A percentile compares a stretch with the other conserved stretches of the same genome.
phyloP scores from a whole-genome alignment of 2,797 vertebrate species.

The Sebastes matsubarae region DNA sequence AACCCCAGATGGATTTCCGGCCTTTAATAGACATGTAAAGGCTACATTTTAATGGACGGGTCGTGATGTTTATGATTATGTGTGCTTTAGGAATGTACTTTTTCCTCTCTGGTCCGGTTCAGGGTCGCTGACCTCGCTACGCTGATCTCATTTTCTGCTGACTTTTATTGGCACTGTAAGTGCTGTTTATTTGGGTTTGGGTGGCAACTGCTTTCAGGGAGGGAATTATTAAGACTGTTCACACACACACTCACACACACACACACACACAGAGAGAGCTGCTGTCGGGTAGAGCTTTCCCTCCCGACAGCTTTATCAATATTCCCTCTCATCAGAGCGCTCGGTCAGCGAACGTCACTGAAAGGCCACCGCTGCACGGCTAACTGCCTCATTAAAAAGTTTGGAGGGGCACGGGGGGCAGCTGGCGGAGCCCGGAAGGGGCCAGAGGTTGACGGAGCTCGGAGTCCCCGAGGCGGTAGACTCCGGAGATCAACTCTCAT shows the following conservation, averaged over 20 bases:
- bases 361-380: slow-evolving; percentile 71
- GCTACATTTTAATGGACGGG: not conserved
- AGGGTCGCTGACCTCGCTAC: not conserved
- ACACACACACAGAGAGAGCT: not conserved
- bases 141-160: not conserved
- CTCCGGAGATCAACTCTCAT: slow-evolving; percentile 68
- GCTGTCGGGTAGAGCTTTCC: slow-evolving; percentile 35
- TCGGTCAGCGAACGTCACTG: slow-evolving; percentile 64
- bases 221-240: slow-evolving; percentile 20
- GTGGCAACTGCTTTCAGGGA: slow-evolving; percentile 20
- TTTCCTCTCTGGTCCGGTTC: not conserved
- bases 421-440: slow-evolving; percentile 37
- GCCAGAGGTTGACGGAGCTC: slow-evolving; percentile 58
- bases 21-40: not conserved
- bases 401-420: slow-evolving; percentile 66
- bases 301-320: slow-evolving; percentile 79
- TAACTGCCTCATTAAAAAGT: slow-evolving; percentile 83
- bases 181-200: slow-evolving; percentile 36
- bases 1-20: not conserved
- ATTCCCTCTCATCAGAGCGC: slow-evolving; percentile 77
- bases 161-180: slow-evolving; percentile 27
- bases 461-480: slow-evolving; percentile 42
- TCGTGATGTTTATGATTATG: not conserved
- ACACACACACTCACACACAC: not conserved
- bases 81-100: not conserved